Base-by-base conservation (phyloP, 2,113 vertebrate genomes). In the Sigmodon hispidus region DNA sequence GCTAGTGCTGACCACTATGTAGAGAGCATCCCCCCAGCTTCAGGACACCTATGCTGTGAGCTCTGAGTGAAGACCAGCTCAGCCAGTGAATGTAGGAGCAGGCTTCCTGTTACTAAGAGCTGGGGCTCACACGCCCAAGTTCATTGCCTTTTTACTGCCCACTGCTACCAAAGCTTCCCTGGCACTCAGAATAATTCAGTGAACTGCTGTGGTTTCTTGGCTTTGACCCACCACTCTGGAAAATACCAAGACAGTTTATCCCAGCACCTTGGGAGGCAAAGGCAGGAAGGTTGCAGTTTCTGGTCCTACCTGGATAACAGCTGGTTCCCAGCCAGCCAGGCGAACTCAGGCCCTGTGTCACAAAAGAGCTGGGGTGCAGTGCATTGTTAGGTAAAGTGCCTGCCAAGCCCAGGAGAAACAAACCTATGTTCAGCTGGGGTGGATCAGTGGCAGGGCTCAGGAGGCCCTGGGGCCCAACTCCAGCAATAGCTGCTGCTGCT, bases 21-120 rank as follows among this genome's bases (percentile, higher is more conserved):
- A n/a, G n/a, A 9, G 11, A 17, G 83, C 57, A 22, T 40, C 77
- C 29, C 7, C 75, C 48, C 63, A 92, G 48, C 59, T 40, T 69
- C 5, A 13, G 26, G 5, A 13, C 21, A 40, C 34, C 48, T 26
- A 3, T 4, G n/a, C 31, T 10, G 24, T 63, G 52, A 40, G 1
- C 45, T 63, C 48, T 55, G 40, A 67, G 61, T 69, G 70, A 75
- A 77, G 57, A 59, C 13, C 50, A 63, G 43, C 57, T 55, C 31
- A 22, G 12, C 16, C 3, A 70, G 16, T 12, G 1, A 3, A 9
- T 36, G 36, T 34, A 0, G 11, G 45, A n/a, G n/a, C n/a, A n/a
- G 81, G 13, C 81, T 31, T 72, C 5, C 59, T 70, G 31, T 55
- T 31, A 10, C 4, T 57, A 16, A 10, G 21, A 45, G 6, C 36